phyloP scores from a whole-genome alignment of 1,140 invertebrate genomes.

The Drosophila parvula region DNA sequence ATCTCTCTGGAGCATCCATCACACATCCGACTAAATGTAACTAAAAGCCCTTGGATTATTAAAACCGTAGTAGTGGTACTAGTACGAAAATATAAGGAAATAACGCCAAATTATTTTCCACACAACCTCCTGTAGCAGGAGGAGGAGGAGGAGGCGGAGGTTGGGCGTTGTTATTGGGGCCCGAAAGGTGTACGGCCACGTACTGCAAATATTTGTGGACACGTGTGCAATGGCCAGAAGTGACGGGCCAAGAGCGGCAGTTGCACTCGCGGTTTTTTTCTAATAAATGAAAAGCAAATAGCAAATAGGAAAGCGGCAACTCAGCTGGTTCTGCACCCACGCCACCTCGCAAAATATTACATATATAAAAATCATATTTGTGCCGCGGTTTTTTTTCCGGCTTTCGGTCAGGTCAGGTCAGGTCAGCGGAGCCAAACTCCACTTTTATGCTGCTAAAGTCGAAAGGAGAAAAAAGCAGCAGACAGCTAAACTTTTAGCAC shows the following conservation, averaged over 20 bases:
- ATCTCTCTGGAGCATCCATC: slow-evolving; percentile 5
- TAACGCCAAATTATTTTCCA: slow-evolving; percentile 32
- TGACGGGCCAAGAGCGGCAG: slow-evolving; percentile 50
- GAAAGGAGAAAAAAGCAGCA: slow-evolving; percentile 6
- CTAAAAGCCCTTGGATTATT: slow-evolving; percentile 63
- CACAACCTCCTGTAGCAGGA: background rate
- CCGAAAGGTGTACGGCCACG: slow-evolving; percentile 70
- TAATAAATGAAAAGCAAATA: slow-evolving; percentile 82
- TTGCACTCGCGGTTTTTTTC: slow-evolving; percentile 59
- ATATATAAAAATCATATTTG: slow-evolving; percentile 62
- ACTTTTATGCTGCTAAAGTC: slow-evolving; percentile 8
- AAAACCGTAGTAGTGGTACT: slow-evolving; percentile 48
- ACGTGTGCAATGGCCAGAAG: slow-evolving; percentile 75
- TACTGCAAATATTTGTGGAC: slow-evolving; percentile 80
- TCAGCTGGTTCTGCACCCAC: slow-evolving; percentile 13
- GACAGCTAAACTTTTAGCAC: slow-evolving; percentile 64
- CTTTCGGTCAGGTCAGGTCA: slow-evolving; percentile 49
- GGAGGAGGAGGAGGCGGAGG: background rate
- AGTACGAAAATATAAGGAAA: slow-evolving; percentile 36
- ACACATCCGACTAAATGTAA: slow-evolving; percentile 42
- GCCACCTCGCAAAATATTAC: slow-evolving; percentile 47
- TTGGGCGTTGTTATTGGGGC: slow-evolving; percentile 11
- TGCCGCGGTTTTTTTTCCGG: slow-evolving; percentile 11
- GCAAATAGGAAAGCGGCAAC: slow-evolving; percentile 61
- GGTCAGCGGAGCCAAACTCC: slow-evolving; percentile 14